Conservation (phyloP, 53 echinoderm and acorn worm genomes). For the Holothuria leucospilota region DNA sequence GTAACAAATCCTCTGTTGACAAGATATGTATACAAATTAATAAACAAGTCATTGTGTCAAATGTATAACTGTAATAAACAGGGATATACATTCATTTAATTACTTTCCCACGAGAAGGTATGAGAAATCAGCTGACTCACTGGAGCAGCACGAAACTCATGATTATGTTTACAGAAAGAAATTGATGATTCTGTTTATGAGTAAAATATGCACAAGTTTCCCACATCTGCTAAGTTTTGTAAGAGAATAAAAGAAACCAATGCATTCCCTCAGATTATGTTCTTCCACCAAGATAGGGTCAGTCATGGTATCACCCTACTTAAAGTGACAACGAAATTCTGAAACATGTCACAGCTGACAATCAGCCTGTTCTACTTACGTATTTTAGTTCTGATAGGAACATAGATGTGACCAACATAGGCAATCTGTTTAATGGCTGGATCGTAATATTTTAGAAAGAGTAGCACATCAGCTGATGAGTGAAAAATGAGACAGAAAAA, state of each 20-base stretch:
- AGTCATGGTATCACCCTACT: background rate
- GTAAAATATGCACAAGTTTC: no score
- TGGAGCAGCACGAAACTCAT: no score
- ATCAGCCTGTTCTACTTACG: constrained; percentile 68
- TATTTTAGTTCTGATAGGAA: constrained; percentile 91
- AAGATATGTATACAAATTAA: background rate
- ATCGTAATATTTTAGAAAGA: constrained; percentile 93
- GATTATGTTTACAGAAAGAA: no score
- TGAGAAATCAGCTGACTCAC: no score
- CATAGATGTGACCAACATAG: constrained; percentile 88
- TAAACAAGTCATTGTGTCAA: background rate
- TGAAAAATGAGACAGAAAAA: background rate
- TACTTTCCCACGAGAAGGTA: no score
- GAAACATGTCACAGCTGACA: background rate
- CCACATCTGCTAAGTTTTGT: no score
- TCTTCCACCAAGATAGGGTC: background rate
- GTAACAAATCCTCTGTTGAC: constrained; percentile 79
- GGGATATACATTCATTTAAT: no score
- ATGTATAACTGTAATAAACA: background rate
- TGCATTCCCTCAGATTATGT: no score
- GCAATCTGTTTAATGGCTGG: constrained; percentile 90
- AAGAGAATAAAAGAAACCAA: no score
- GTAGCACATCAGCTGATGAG: constrained; percentile 81
- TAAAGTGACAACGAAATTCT: background rate
- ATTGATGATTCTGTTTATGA: no score